Base-by-base conservation (phyloP, 2,113 vertebrate species). In the Syngnathus scovelli region DNA sequence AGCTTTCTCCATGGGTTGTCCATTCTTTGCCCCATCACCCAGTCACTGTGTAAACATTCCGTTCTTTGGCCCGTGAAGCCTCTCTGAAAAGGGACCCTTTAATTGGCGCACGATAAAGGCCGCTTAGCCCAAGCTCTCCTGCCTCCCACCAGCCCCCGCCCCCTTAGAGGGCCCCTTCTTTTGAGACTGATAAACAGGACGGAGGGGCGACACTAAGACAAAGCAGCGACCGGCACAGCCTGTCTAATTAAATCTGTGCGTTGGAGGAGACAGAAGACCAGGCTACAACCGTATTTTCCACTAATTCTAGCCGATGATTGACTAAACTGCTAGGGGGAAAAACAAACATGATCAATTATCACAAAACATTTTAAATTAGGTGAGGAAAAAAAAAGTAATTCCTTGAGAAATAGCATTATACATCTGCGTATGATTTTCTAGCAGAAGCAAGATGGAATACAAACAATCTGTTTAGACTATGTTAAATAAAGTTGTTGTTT, bases 41-140 rank as follows among this genome's bases (percentile, higher is more conserved):
- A 71, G 80, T 75, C 72, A 51, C 85, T 85, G 87, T 81, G 91
- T 90, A 91, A 91, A 86, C 86, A 86, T 89, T 85, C 83, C 88
- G 90, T 90, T 91, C 88, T 91, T 87, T 83, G 82, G 76, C 82
- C 71, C 33, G 66, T 66, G 11, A 81, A 85, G 85, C 77, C 77
- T 66, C 71, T 80, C 79, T 90, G 87, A 92, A 92, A 90, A 86
- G 83, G 27, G 84, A 76, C 84, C 81, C 85, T 92, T 89, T 90
- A 91, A 92, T 89, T 90, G 82, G 77, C 86, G 83, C 78, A 76
- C 37, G 85, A 88, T 87, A 82, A 88, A 85, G 79, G 78, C 67
- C 61, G 71, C 78, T 78, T 69, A 69, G 81, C 73, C 64, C 60
- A 8, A 27, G 75, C 44, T 33, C 33, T 21, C 46, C 49, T 58